Conservation (phyloP, 2,888 invertebrate genomes). For the Drosophila multiciliata region DNA sequence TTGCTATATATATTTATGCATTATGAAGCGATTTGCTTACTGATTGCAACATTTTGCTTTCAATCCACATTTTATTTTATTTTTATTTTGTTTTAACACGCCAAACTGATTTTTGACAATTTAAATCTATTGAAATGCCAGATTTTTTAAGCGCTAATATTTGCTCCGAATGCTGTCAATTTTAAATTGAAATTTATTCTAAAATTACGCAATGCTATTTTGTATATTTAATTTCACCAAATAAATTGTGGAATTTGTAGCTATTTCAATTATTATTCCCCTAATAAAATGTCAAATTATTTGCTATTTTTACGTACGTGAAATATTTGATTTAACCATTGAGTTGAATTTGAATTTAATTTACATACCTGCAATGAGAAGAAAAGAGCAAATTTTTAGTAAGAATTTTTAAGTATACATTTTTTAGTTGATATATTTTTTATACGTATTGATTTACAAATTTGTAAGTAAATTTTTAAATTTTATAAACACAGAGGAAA, state of each 20-base stretch:
- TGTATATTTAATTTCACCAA: not conserved
- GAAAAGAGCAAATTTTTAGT: not conserved
- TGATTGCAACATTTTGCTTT: conserved; percentile 8
- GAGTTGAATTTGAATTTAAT: not conserved
- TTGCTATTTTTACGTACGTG: conserved; percentile 2
- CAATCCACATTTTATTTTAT: conserved; percentile 22
- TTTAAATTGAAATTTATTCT: conserved; percentile 6
- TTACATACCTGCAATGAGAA: conserved; percentile 55
- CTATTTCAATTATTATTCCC: not conserved
- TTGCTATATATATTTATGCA: not conserved
- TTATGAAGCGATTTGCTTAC: conserved; percentile 21
- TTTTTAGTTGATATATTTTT: too few species aligned
- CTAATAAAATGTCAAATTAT: not conserved
- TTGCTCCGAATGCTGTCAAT: not conserved
- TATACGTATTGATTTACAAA: not conserved
- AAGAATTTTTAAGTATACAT: too few species aligned
- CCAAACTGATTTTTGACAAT: conserved; percentile 5
- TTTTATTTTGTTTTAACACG: not conserved
- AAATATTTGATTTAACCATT: not conserved
- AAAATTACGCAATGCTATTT: not conserved
- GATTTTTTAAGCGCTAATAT: conserved; percentile 15
- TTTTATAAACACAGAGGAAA: too few species aligned
- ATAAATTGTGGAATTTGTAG: not conserved
- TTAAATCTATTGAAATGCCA: conserved; percentile 11
- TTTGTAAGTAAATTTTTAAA: too few species aligned